These are phyloP conservation scores for Rhimphoctona megacephalus DNA, from an alignment of 2,888 invertebrate species.

Conservation along the genomic window DNA sequence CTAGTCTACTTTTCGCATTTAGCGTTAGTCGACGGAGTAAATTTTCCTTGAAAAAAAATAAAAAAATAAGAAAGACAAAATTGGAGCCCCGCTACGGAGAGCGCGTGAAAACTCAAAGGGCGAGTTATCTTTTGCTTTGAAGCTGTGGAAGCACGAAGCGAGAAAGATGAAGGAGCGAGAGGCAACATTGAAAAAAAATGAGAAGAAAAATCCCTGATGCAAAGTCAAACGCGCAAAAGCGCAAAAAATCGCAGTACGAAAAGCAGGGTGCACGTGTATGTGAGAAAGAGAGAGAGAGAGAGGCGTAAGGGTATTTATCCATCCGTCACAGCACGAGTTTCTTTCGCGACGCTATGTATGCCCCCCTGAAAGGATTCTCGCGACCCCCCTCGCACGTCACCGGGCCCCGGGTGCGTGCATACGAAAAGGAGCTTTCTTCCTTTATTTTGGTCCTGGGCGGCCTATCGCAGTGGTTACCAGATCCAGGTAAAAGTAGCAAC, in stretches of 20 bases:
- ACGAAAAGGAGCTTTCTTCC: conserved; percentile 58
- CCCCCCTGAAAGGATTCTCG: conserved; percentile 55
- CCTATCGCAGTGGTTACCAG: conserved; percentile 37
- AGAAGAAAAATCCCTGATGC: conserved; percentile 30
- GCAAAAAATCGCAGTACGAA: conserved; percentile 45
- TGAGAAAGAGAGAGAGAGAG: conserved; percentile 30
- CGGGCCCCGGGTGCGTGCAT: not conserved
- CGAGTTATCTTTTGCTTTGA: conserved; percentile 60
- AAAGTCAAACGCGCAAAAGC: conserved; percentile 67
- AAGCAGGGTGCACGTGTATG: conserved; percentile 4
- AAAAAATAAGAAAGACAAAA: conserved; percentile 18
- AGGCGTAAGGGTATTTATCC: conserved; percentile 38
- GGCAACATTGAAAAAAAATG: conserved; percentile 9
- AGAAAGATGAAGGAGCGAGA: conserved; percentile 24
- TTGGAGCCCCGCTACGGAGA: conserved; percentile 3
- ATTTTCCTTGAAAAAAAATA: not conserved
- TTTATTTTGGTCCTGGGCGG: conserved; percentile 60
- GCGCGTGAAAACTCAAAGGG: conserved; percentile 56
- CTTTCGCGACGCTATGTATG: conserved; percentile 6
- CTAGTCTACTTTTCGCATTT: not conserved
- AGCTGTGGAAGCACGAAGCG: conserved; percentile 43
- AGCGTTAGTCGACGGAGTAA: not conserved
- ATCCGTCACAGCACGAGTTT: conserved; percentile 43
- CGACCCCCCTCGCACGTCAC: not conserved
- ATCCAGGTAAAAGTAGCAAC: conserved; percentile 44